Evolutionary conservation across 2,888 invertebrate species (phyloP), one percentile per base, ranked within the genome.

Genomic region (Acanthosepion lycidas): DNA sequence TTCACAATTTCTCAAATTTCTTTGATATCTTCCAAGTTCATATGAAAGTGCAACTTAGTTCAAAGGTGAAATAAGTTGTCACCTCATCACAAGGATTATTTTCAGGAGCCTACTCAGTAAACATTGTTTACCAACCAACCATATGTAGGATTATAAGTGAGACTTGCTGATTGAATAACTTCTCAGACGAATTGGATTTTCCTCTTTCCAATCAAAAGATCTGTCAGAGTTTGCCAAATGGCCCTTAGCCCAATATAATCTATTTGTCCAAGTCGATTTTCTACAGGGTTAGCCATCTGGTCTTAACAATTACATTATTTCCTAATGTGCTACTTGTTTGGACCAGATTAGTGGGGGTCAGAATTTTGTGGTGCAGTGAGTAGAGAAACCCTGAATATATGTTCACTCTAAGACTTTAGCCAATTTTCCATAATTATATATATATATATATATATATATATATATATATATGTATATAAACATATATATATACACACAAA

Each of bases 171-270:
- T 78, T 78, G 78, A 78, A 78, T 78, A 78, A 78, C 78, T 78
- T n/a, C 78, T 78, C 33, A 78, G 78, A 78, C 78, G 78, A 78
- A 78, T 78, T 78, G 78, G n/a, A 78, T 78, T 78, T 78, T 78
- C 78, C 78, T 78, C 78, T 33, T 78, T 33, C 78, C 33, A 78
- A 78, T 78, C 78, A 78, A 33, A 78, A 78, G 78, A 78, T 78
- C n/a, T 78, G 78, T n/a, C 78, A 15, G 78, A 78, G 15, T 78
- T n/a, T 78, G 78, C 78, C 78, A 78, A 78, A 78, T 78, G 78
- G 78, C 78, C 78, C 33, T 78, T 33, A 78, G 78, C 78, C n/a
- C 78, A 78, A n/a, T 78, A 33, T 78, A 78, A 78, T 78, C 78
- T 78, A 78, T 33, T 78, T 78, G n/a, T 78, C 78, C 9, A 33